phyloP scores from a whole-genome alignment of 2,888 invertebrate species.

The Alsophila aescularia region DNA sequence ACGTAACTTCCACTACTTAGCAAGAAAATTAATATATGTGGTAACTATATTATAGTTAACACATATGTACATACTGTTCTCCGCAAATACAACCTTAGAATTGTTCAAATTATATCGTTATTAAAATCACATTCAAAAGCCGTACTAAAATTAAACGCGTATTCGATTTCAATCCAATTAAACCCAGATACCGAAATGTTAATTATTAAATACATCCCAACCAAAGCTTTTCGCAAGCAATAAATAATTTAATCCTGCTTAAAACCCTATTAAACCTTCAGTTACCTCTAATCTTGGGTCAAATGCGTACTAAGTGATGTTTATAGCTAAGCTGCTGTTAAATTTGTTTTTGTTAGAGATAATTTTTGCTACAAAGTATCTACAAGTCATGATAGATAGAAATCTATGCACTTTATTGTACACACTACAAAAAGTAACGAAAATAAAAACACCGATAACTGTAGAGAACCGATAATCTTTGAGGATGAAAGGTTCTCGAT shows the following conservation, averaged over 20 bases:
- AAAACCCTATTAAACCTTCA: slow-evolving; percentile 33
- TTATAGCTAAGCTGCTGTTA: slow-evolving; percentile 7
- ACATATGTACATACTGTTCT: too few relatives aligned
- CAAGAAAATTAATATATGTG: too few relatives aligned
- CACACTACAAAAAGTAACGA: too few relatives aligned
- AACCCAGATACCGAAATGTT: slow-evolving; percentile 9
- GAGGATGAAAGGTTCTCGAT: too few relatives aligned
- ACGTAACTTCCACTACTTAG: too few relatives aligned
- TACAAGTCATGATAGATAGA: too few relatives aligned
- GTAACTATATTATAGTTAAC: too few relatives aligned
- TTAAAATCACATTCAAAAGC: neutral
- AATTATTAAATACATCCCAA: slow-evolving; percentile 11
- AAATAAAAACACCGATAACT: too few relatives aligned
- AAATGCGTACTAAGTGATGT: slow-evolving; percentile 13
- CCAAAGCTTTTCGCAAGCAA: slow-evolving; percentile 9
- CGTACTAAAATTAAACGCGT: neutral
- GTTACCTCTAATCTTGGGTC: slow-evolving; percentile 25
- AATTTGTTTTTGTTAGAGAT: neutral
- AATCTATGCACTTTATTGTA: too few relatives aligned
- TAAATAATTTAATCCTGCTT: slow-evolving; percentile 38
- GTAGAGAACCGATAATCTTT: too few relatives aligned
- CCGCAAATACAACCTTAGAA: too few relatives aligned
- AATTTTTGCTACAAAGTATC: too few relatives aligned
- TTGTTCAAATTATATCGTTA: neutral
- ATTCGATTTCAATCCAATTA: slow-evolving; percentile 21